Base-by-base conservation (phyloP, 1,140 invertebrate species). In the Magallana angulata region DNA sequence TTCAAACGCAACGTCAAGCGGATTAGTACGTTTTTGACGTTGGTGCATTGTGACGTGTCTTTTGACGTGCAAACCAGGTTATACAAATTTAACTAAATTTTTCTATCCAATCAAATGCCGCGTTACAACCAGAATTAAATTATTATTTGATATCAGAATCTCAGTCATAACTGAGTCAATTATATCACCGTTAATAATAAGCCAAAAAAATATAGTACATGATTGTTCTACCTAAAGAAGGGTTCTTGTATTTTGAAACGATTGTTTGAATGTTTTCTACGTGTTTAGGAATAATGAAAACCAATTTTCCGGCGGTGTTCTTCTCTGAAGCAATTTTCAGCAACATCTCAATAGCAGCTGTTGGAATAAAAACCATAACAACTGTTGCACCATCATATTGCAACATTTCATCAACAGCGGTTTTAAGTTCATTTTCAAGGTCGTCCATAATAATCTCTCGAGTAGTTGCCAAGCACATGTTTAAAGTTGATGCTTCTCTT, bases 281-380 rank as follows among this genome's bases (percentile, higher is more conserved):
- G 57, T 80, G 62, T 24, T 59, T 71, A 8, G 85, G 71, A 24
- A 86, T 58, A n/a, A 86, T 68, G 58, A 80, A 86, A 58, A 86
- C 68, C 3, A 86, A 57, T 11, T 57, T 57, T 59, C 85, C 85
- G 48, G 30, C 57, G 5, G 76, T 71, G 14, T 86, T 24, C 36
- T 76, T 58, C 24, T 80, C 85, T 4, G 30, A 56, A 12, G 85
- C 48, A n/a, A 58, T 58, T 71, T 48, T 58, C 16, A 80, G 68
- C n/a, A 86, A 57, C 18, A n/a, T 9, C 30, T 80, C 71, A 36
- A 59, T 57, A 9, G 56, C 62, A 60, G 11, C 16, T 8, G n/a
- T 30, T 24, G 85, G n/a, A 12, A 58, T 58, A n/a, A 86, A 30
- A 4, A 86, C 56, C 16, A 80, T 59, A 14, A 86, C 85, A n/a